These are phyloP conservation scores for Protonemura montana DNA, from an alignment of 2,888 invertebrate species.

Conservation along the genomic window DNA sequence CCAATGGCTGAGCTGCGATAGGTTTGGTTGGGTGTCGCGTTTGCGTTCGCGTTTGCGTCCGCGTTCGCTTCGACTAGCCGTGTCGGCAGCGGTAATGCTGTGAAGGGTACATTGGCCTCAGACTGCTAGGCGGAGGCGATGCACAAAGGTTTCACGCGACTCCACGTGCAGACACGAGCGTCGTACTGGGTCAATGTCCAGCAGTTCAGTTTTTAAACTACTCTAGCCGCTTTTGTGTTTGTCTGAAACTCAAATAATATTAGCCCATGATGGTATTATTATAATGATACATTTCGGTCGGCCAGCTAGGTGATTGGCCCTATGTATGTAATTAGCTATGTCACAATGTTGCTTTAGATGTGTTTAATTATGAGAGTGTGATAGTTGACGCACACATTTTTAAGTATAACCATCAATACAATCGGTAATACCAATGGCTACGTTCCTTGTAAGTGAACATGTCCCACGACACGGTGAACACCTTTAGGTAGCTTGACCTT, in stretches of 20 bases:
- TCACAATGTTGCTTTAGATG: neutral
- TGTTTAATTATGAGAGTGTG: neutral
- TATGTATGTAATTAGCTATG: neutral
- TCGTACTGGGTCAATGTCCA: slow-evolving; percentile 48
- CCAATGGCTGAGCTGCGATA: neutral
- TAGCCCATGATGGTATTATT: neutral
- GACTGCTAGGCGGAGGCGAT: neutral
- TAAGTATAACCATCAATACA: neutral
- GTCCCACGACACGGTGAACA: neutral
- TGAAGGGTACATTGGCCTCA: slow-evolving; percentile 40
- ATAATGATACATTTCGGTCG: slow-evolving; percentile 2
- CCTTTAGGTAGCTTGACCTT: neutral
- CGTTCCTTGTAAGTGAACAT: neutral
- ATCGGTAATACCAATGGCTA: neutral
- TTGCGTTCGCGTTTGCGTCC: too few relatives aligned
- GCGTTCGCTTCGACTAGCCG: too few relatives aligned
- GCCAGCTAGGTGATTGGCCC: neutral
- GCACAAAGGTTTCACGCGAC: slow-evolving; percentile 41
- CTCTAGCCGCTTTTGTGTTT: slow-evolving; percentile 18
- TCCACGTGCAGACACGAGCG: slow-evolving; percentile 46
- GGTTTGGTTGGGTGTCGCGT: too few relatives aligned
- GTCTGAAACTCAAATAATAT: slow-evolving; percentile 14
- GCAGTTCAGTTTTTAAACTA: slow-evolving; percentile 21
- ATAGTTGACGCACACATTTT: neutral
- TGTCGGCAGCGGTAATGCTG: neutral